phyloP scores from a whole-genome alignment of 2,797 vertebrate genomes.

The Hippocampus kuda region DNA sequence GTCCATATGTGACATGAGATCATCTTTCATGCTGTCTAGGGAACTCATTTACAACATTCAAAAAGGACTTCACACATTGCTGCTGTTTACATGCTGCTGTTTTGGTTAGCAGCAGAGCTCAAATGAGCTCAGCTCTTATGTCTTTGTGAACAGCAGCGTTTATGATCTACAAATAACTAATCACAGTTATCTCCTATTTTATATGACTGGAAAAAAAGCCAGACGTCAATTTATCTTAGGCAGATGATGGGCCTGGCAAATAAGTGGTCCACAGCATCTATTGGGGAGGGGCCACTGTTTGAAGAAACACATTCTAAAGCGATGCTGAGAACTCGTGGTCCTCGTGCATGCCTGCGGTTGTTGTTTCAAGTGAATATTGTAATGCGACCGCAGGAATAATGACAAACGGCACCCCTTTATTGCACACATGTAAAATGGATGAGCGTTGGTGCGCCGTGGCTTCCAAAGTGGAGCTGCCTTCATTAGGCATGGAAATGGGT shows the following conservation, averaged over 20 bases:
- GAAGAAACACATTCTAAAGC: not conserved
- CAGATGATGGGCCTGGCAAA: not conserved
- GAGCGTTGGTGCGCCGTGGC: conserved; percentile 66
- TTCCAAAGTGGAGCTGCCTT: conserved; percentile 69
- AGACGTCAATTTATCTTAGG: not conserved
- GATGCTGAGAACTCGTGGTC: not conserved
- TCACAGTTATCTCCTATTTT: not conserved
- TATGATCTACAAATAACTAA: not conserved
- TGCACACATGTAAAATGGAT: conserved; percentile 79
- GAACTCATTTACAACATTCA: too few relatives aligned
- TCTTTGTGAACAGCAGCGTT: not conserved
- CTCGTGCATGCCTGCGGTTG: conserved; percentile 38
- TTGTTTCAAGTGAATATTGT: conserved; percentile 82
- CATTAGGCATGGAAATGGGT: conserved; percentile 84
- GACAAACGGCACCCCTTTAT: conserved; percentile 69
- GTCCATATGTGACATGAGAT: too few relatives aligned
- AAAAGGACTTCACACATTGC: too few relatives aligned
- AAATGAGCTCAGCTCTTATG: not conserved
- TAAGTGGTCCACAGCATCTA: not conserved
- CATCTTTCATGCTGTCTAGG: too few relatives aligned
- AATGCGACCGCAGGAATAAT: conserved; percentile 83
- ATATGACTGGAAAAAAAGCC: not conserved
- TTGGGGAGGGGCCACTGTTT: not conserved
- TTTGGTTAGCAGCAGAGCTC: not conserved
- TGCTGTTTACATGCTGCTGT: too few relatives aligned